Conservation (phyloP, 1,140 invertebrate species). For the Drosophila baimaii region DNA sequence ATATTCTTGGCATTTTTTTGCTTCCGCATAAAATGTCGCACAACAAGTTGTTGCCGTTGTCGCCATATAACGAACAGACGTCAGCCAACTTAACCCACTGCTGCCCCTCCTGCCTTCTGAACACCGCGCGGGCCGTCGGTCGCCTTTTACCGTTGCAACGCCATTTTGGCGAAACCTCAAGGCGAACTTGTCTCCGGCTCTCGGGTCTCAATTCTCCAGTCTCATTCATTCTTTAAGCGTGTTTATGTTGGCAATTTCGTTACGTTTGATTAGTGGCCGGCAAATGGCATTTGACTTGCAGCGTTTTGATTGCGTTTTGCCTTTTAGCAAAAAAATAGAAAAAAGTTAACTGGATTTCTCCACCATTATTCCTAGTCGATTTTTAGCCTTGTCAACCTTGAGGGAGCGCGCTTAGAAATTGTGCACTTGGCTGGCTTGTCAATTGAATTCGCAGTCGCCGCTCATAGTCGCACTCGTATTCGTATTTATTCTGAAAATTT, state of each 20-base stretch:
- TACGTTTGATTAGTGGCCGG: constrained; percentile 80
- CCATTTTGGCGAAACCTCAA: constrained; percentile 80
- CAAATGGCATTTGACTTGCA: constrained; percentile 77
- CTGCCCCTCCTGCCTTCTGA: constrained; percentile 1
- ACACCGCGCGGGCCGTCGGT: neutral
- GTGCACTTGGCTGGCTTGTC: constrained; percentile 73
- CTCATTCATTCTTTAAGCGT: constrained; percentile 72
- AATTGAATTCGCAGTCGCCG: constrained; percentile 19
- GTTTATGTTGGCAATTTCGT: constrained; percentile 78
- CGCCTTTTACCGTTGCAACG: constrained; percentile 74
- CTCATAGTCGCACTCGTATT: constrained; percentile 6
- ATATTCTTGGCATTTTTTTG: constrained; percentile 50
- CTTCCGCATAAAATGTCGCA: constrained; percentile 71
- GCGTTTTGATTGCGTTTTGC: constrained; percentile 70
- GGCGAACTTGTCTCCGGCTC: constrained; percentile 69
- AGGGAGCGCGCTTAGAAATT: constrained; percentile 64
- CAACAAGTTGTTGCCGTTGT: constrained; percentile 63
- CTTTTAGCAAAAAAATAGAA: neutral
- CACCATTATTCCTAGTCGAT: constrained; percentile 31
- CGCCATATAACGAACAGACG: constrained; percentile 35
- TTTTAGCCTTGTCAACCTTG: constrained; percentile 70
- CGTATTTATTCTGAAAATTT: constrained; percentile 62
- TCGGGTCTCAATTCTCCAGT: constrained; percentile 20
- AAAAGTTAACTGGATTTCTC: constrained; percentile 72
- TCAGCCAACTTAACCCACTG: constrained; percentile 35